Percentiles rank a stretch among this genome's conserved stretches.
Conservation (phyloP, 92 coral and sea anemone species). For the Anthopleura xanthogrammica region DNA sequence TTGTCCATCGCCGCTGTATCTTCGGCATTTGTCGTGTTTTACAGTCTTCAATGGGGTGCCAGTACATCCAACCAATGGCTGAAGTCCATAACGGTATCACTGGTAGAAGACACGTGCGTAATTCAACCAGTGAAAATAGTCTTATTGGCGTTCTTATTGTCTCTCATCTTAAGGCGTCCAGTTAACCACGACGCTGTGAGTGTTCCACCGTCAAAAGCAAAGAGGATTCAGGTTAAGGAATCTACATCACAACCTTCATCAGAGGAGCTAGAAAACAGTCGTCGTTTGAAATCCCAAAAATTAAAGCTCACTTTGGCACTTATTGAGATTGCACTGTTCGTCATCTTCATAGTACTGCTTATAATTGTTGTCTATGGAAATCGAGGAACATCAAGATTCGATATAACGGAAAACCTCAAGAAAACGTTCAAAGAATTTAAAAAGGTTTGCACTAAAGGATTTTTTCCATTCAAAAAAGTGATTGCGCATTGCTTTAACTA, state of each 20-base stretch:
- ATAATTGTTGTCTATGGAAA: constrained; percentile 80
- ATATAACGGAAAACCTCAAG: constrained; percentile 51
- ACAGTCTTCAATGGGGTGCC: constrained; percentile 79
- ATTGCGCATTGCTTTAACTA: no score
- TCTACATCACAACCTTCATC: constrained; percentile 9
- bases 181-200: constrained; percentile 60
- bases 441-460: constrained; percentile 37
- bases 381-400: constrained; percentile 61
- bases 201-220: constrained; percentile 36
- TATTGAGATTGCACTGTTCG: constrained; percentile 62
- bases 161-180: constrained; percentile 60
- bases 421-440: constrained; percentile 45
- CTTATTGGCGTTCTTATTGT: constrained; percentile 60
- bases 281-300: constrained; percentile 54
- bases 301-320: constrained; percentile 58
- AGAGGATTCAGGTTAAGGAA: constrained; percentile 1
- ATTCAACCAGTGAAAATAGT: constrained; percentile 78
- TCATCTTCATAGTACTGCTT: constrained; percentile 66
- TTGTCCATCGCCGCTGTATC: constrained; percentile 58
- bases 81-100: constrained; percentile 66
- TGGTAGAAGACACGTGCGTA: constrained; percentile 69
- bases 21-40: constrained; percentile 74
- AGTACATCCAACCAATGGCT: constrained; percentile 79
- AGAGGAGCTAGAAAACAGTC: constrained; percentile 61
- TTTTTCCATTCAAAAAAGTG: not conserved